Base-by-base conservation (phyloP, 2,888 invertebrate genomes). In the Dione juno region DNA sequence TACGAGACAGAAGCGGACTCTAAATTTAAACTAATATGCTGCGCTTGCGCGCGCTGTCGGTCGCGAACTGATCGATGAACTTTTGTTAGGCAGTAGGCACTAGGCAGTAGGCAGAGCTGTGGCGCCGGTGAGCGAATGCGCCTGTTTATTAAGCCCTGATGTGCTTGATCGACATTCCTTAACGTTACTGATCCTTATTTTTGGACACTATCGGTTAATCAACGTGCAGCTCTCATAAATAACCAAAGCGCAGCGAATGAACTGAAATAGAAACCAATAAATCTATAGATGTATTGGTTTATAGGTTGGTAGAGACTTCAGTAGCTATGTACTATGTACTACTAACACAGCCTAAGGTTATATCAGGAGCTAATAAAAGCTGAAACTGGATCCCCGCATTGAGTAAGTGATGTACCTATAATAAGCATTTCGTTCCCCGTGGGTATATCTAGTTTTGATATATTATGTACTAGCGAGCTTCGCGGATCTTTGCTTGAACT, bases 11-110 rank as follows among this genome's bases (percentile, higher is more conserved):
- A 75, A 74, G 77, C 79, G 78, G 76, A 76, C 77, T 79, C 76
- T 77, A 80, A 79, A 81, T 82, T 79, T 78, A 76, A 77, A 73
- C 75, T 76, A 77, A 75, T 69, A 77, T 52, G 76, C 80, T 85
- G 84, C 82, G 85, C 83, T 76, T 84, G 82, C 86, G 81, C 80
- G 81, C 87, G 86, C 85, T 77, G 84, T 76, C 81, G 80, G 76
- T 82, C 84, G 86, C 85, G 83, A 81, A 89, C 89, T 88, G 85
- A 79, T 74, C 85, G 85, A 81, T 87, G 87, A 87, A 88, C 86
- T 84, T 81, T 83, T 80, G 79, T 76, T 78, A 84, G 70, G 57
- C n/a, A n/a, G n/a, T n/a, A n/a, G n/a, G n/a, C n/a, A n/a, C n/a
- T n/a, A n/a, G n/a, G n/a, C n/a, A n/a, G n/a, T n/a, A n/a, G n/a